Base-by-base conservation (phyloP, 2,888 invertebrate species). In the Lycaena phlaeas region DNA sequence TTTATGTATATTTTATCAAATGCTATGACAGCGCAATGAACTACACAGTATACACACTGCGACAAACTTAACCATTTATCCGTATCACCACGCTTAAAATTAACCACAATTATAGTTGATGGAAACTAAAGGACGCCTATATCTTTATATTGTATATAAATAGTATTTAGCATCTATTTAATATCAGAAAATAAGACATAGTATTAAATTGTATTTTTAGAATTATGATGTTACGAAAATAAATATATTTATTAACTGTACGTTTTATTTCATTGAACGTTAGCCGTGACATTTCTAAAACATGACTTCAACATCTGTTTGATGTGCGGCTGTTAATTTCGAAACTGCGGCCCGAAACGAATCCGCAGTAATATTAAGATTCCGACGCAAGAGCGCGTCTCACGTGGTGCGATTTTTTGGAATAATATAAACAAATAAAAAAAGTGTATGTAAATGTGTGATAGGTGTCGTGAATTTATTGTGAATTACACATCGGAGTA, bases 401-500 rank as follows among this genome's bases (percentile, higher is more conserved):
- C 22, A n/a, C n/a, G 9, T 6, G 6, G 22, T 22, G 22, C 22
- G 22, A 7, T 22, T 22, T 22, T 22, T 22, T 22, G 22, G 9
- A 22, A 6, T 22, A 22, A n/a, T n/a, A n/a, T n/a, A n/a, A n/a
- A n/a, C n/a, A n/a, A n/a, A n/a, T n/a, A n/a, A n/a, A n/a, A n/a
- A n/a, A n/a, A n/a, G 7, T 12, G 10, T 7, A 18, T 12, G 18
- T 11, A 22, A 12, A 18, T 9, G 11, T 34, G 5, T 34, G 9
- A 11, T 5, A 10, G 11, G 40, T 22, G 27, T 28, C 42, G 18
- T 47, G 50, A 48, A 46, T 40, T 44, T 46, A 30, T 41, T 56
- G 53, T 46, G 44, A 53, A 52, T 50, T 52, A 52, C 59, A 52
- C 41, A 31, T 38, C 38, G 55, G 59, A 44, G 51, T 53, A 57